A percentile compares a stretch with the other conserved stretches of the same genome.
phyloP scores from a whole-genome alignment of 1,140 invertebrate genomes.

The Penaeus indicus region DNA sequence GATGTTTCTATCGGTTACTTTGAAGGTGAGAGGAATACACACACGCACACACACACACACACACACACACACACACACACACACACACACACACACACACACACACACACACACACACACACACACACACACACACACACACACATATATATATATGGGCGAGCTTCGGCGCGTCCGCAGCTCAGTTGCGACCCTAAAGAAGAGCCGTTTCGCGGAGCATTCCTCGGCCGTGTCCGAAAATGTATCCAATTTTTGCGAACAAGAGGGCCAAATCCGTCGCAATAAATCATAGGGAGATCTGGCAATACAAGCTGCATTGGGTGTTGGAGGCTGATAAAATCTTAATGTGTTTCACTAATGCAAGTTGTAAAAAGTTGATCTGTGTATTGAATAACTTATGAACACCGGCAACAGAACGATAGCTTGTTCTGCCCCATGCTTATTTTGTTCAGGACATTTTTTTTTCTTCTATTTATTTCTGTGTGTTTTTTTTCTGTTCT shows the following conservation, averaged over 20 bases:
- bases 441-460: no score
- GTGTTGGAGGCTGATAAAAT: slow-evolving; percentile 55
- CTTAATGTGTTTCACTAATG: slow-evolving; percentile 60
- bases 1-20: no score
- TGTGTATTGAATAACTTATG: slow-evolving; percentile 58
- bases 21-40: no score
- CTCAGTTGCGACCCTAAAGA: not conserved
- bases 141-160: not conserved
- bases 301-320: no score
- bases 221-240: slow-evolving; percentile 30
- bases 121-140: slow-evolving; percentile 32
- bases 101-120: slow-evolving; percentile 32
- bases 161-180: not conserved
- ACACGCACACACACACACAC: no score
- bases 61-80: no score
- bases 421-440: no score
- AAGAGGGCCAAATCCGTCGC: slow-evolving; percentile 35
- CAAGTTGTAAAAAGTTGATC: slow-evolving; percentile 59
- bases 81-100: slow-evolving; percentile 32
- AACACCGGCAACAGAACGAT: no score
- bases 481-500: no score
- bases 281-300: slow-evolving; percentile 46
- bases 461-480: no score
- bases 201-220: slow-evolving; percentile 4
- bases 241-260: slow-evolving; percentile 50